Conservation (phyloP, 2,797 vertebrate genomes). For the Malurus leucopterus region DNA sequence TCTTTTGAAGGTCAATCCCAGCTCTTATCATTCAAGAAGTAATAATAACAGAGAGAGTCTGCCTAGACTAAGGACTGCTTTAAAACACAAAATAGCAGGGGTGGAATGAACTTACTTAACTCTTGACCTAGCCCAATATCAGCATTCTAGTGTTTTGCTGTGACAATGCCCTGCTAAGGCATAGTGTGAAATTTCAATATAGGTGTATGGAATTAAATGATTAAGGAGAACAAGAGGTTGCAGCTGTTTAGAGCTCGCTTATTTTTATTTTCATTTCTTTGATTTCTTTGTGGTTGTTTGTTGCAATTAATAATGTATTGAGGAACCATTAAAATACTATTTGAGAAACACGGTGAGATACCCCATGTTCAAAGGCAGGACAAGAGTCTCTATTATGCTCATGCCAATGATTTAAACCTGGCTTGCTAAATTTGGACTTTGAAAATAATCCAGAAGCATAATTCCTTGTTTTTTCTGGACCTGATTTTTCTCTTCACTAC, state of each 20-base stretch:
- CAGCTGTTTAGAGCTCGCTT: slow-evolving; percentile 12
- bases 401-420: neutral
- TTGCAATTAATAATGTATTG: neutral
- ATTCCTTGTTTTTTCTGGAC: neutral
- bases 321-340: neutral
- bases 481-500: neutral
- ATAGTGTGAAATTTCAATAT: slow-evolving; percentile 38
- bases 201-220: slow-evolving; percentile 42
- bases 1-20: slow-evolving; percentile 72
- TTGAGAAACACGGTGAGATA: neutral
- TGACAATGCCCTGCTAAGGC: slow-evolving; percentile 29
- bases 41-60: slow-evolving; percentile 48
- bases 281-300: neutral
- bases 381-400: neutral
- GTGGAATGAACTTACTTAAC: slow-evolving; percentile 60
- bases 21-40: slow-evolving; percentile 68
- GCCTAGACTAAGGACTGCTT: slow-evolving; percentile 39
- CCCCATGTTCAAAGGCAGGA: neutral
- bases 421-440: neutral
- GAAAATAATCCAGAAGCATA: neutral
- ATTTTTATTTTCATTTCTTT: neutral
- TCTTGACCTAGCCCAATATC: slow-evolving; percentile 52
- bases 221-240: slow-evolving; percentile 39
- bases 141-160: slow-evolving; percentile 56
- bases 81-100: slow-evolving; percentile 60